phyloP scores from a whole-genome alignment of 2,797 vertebrate genomes.

The Cynopterus sphinx region DNA sequence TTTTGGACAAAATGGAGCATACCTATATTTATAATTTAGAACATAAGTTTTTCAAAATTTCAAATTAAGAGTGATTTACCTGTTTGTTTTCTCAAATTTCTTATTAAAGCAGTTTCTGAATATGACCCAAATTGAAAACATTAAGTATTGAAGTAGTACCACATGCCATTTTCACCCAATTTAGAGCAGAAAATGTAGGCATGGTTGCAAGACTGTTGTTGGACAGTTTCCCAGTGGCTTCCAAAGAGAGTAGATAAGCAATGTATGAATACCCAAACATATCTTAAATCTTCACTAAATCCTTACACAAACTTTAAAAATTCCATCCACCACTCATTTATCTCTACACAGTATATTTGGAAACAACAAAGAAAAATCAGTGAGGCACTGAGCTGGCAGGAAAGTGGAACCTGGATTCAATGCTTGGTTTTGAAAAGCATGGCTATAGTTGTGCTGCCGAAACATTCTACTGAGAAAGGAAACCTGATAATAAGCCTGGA shows the following conservation, averaged over 20 bases:
- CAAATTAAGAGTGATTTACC: constrained; percentile 23
- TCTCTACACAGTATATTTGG: constrained; percentile 60
- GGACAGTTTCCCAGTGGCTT: constrained; percentile 55
- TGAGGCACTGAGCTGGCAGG: constrained; percentile 9
- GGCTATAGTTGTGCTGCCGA: neutral
- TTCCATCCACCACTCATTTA: constrained; percentile 48
- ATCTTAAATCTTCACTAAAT: constrained; percentile 54
- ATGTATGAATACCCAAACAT: constrained; percentile 56
- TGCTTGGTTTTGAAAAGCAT: neutral
- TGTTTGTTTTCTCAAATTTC: constrained; percentile 16
- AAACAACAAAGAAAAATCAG: constrained; percentile 63
- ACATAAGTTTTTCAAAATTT: neutral
- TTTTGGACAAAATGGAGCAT: neutral
- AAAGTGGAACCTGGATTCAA: constrained; percentile 11
- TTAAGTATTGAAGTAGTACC: constrained; percentile 16
- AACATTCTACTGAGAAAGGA: neutral
- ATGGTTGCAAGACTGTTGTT: constrained; percentile 13
- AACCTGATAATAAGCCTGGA: neutral
- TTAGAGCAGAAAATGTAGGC: constrained; percentile 45
- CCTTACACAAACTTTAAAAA: constrained; percentile 57
- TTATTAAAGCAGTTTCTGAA: constrained; percentile 7
- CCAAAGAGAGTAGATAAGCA: constrained; percentile 61
- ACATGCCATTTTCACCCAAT: constrained; percentile 56
- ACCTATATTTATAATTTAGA: neutral
- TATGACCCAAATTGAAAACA: constrained; percentile 41